Evolutionary conservation across 2,113 vertebrate genomes (phyloP).

Genomic region (Haplochromis burtoni): DNA sequence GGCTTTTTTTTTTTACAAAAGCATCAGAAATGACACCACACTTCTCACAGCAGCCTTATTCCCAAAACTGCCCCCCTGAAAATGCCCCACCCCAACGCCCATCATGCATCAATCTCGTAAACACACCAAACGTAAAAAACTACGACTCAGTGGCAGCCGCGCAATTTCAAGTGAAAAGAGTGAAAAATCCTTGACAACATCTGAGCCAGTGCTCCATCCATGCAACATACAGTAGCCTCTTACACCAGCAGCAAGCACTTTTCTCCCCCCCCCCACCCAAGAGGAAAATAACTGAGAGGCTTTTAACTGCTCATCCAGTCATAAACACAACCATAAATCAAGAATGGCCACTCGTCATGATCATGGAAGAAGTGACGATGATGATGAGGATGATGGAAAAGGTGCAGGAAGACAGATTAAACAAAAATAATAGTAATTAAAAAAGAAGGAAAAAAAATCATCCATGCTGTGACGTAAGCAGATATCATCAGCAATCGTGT

Average conservation of each 20-base stretch:
- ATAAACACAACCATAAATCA: conserved; percentile 36
- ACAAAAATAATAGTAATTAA: not conserved
- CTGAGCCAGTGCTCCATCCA: conserved; percentile 41
- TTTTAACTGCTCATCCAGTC: conserved; percentile 16
- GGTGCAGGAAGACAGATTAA: conserved; percentile 29
- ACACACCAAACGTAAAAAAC: conserved; percentile 15
- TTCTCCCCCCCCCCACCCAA: not conserved
- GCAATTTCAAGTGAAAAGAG: conserved; percentile 1
- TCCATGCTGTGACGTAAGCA: conserved; percentile 62
- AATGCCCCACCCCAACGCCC: not conserved
- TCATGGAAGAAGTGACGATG: conserved; percentile 42
- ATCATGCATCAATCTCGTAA: conserved; percentile 48
- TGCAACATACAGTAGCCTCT: conserved; percentile 57
- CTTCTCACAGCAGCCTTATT: conserved; percentile 48
- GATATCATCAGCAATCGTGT: conserved; percentile 15
- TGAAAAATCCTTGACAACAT: conserved; percentile 4
- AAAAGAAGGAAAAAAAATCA: conserved; percentile 6
- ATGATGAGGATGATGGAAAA: conserved; percentile 43
- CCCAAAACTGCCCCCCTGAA: conserved; percentile 3
- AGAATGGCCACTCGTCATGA: conserved; percentile 42
- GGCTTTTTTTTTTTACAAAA: not conserved
- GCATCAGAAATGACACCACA: conserved; percentile 44
- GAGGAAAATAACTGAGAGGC: conserved; percentile 33
- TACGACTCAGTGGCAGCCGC: not conserved
- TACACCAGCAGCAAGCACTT: conserved; percentile 48